Evolutionary conservation across 2,797 vertebrate genomes (phyloP).

Genomic region (Diceros bicornis): DNA sequence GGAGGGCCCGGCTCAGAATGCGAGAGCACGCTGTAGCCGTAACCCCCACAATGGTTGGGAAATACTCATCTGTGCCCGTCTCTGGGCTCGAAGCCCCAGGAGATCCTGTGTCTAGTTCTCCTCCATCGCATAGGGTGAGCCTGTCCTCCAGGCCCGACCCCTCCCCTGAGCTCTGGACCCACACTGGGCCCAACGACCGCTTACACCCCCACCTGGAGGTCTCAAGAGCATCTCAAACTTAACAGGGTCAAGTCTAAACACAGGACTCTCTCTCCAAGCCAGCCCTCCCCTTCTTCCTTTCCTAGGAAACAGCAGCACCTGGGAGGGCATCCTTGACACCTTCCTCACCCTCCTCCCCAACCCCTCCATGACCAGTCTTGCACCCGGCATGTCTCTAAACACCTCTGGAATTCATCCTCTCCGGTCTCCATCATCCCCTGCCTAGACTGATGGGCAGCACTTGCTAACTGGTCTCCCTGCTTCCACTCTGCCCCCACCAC

Average conservation of each 20-base stretch:
- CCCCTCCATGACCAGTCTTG: background rate
- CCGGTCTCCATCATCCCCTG: rapidly evolving
- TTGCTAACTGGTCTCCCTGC: rapidly evolving
- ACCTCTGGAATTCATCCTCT: background rate
- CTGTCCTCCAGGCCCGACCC: background rate
- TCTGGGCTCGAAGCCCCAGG: background rate
- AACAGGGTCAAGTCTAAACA: background rate
- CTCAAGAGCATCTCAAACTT: background rate
- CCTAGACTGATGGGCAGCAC: rapidly evolving
- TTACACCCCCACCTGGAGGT: background rate
- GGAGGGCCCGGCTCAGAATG: background rate
- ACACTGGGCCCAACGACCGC: background rate
- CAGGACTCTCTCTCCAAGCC: background rate
- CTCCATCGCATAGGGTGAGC: background rate
- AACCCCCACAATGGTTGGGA: rapidly evolving
- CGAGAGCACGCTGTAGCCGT: rapidly evolving
- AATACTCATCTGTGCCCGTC: background rate
- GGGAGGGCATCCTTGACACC: no score
- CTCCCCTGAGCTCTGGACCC: background rate
- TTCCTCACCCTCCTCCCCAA: background rate
- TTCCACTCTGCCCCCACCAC: background rate
- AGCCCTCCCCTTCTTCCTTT: background rate
- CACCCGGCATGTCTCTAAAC: background rate
- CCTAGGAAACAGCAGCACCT: background rate
- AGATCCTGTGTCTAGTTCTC: background rate